Conservation (phyloP, 2,888 invertebrate species). For the Calliopum simillimum region DNA sequence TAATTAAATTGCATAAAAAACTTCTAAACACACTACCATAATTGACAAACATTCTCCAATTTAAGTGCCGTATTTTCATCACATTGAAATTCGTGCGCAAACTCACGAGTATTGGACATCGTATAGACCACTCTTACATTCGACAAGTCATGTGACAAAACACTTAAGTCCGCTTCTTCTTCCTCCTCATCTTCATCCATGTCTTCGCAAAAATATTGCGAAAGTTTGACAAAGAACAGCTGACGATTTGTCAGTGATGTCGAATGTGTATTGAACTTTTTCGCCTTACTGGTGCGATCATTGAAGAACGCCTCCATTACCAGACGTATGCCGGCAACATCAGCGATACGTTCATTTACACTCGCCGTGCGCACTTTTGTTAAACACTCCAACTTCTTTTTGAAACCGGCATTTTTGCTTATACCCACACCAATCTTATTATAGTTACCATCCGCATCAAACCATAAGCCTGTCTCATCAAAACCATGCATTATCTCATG, state of each 20-base stretch:
- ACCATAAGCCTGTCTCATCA: constrained; percentile 53
- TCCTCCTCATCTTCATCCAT: constrained; percentile 37
- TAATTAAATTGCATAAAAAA: no score
- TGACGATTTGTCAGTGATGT: constrained; percentile 30
- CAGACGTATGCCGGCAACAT: constrained; percentile 57
- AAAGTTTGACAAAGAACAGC: constrained; percentile 58
- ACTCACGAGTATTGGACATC: constrained; percentile 56
- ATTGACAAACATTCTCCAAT: constrained; percentile 50
- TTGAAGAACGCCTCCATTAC: constrained; percentile 53
- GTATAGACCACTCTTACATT: constrained; percentile 56
- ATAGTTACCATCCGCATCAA: constrained; percentile 46
- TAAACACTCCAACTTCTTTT: constrained; percentile 48
- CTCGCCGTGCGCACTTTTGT: constrained; percentile 46
- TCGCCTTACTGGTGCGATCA: constrained; percentile 40
- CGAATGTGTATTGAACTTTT: constrained; percentile 40
- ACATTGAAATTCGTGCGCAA: constrained; percentile 54
- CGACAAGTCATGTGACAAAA: constrained; percentile 51
- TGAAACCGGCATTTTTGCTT: constrained; percentile 45
- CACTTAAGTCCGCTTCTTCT: constrained; percentile 30
- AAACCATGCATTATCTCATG: constrained; percentile 60
- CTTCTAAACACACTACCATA: constrained; percentile 49
- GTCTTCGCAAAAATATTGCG: constrained; percentile 58
- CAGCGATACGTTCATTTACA: constrained; percentile 56
- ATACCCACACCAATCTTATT: neutral
- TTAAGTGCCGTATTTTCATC: constrained; percentile 51